Evolutionary conservation across 2,113 vertebrate genomes (phyloP), one percentile per base, ranked within the genome.

Genomic region (cattle (Bos taurus)): DNA sequence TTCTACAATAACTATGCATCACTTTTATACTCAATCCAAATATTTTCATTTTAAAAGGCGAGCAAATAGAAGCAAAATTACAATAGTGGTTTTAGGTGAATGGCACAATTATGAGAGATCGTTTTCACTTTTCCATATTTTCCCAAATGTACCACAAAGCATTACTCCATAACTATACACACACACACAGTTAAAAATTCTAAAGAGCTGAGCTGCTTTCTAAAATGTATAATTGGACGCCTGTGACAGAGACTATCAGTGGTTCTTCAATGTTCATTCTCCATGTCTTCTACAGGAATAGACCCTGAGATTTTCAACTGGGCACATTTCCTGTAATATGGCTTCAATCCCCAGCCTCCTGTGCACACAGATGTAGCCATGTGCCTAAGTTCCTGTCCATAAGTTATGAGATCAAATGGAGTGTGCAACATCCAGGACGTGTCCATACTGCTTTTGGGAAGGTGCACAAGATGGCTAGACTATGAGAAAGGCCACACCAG

Each of bases 21-120:
- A 88, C 67, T 59, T 88, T 92, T 80, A 83, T 52, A 92, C 52
- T 46, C 52, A 88, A 59, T 19, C 12, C 52, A 93, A 96, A 92
- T 48, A 54, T 50, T 85, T 83, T 85, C 25, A 92, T 60, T 91
- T 95, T 57, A 28, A n/a, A 94, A 80, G 64, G 9, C 6, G 19
- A 95, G 67, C 59, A n/a, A 92, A 90, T 23, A 92, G 36, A 94
- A 94, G 59, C 19, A 90, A 92, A 95, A 90, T 81, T 7, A 50
- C 60, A 91, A 28, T 0, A 26, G 33, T 67, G 17, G 10, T 89
- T 78, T 59, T 14, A 13, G 7, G 23, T 89, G 15, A 96, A 86
- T 82, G 40, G 11, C 87, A n/a, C 64, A 89, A 93, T 56, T 85
- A 64, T 77, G 15, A 67, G 17, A 93, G 9, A 30, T 56, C 36